These are phyloP conservation scores for Stenolophus ochropezus DNA, from an alignment of 2,888 invertebrate genomes.

Conservation along the genomic window DNA sequence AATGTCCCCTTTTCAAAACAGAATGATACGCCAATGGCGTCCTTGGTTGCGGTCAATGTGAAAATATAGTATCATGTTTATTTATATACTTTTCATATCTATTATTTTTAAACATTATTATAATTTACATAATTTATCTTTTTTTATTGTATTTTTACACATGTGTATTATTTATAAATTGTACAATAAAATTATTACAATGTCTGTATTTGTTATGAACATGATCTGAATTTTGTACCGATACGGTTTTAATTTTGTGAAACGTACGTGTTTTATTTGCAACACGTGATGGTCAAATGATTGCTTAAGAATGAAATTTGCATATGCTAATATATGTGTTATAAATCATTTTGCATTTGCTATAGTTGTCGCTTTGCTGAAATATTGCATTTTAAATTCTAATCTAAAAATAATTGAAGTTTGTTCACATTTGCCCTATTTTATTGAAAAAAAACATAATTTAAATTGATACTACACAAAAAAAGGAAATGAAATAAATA, in stretches of 20 bases:
- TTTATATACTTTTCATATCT: constrained; percentile 45
- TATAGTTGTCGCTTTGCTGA: constrained; percentile 5
- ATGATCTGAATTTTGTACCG: too few species aligned
- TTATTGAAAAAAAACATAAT: too few species aligned
- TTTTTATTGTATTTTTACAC: background rate
- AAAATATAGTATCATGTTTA: constrained; percentile 45
- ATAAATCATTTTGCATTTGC: constrained; percentile 25
- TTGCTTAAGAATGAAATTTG: constrained; percentile 12
- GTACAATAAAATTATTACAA: too few species aligned
- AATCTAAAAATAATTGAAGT: constrained; percentile 16
- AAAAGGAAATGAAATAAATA: too few species aligned
- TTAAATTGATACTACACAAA: too few species aligned
- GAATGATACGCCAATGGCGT: constrained; percentile 41
- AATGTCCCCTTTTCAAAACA: background rate
- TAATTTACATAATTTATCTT: constrained; percentile 11
- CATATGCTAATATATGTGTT: constrained; percentile 21
- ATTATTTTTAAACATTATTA: constrained; percentile 39
- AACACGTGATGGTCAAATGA: constrained; percentile 18
- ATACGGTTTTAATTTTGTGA: constrained; percentile 7
- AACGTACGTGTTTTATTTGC: background rate
- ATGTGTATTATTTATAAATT: background rate
- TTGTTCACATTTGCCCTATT: constrained; percentile 11
- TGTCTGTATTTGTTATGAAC: too few species aligned
- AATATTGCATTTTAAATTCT: background rate
- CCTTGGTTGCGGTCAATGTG: constrained; percentile 53